Evolutionary conservation across 1,140 invertebrate genomes (phyloP).

Genomic region (Musca vetustissima): DNA sequence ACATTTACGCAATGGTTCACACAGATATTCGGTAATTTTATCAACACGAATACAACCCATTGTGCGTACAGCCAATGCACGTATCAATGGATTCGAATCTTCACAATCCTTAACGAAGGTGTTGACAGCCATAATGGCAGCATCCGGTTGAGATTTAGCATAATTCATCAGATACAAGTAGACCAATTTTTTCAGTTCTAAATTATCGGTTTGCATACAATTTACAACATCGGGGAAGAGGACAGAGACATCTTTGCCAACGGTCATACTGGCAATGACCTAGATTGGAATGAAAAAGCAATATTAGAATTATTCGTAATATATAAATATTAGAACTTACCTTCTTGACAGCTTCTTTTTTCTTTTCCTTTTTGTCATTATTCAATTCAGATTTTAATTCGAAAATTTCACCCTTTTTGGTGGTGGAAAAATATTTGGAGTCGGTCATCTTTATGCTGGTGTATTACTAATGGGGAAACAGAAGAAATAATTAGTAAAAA

Average conservation of each 20-base stretch:
- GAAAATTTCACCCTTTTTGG: slow-evolving; percentile 99
- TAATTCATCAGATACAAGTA: slow-evolving; percentile 99
- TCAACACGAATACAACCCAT: slow-evolving; percentile 99
- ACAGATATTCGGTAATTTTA: slow-evolving; percentile 99
- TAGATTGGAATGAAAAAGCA: slow-evolving; percentile 40
- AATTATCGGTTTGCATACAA: slow-evolving; percentile 99
- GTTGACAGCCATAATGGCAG: slow-evolving; percentile 99
- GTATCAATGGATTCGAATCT: slow-evolving; percentile 98
- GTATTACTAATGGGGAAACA: neutral
- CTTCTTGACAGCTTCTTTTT: slow-evolving; percentile 99
- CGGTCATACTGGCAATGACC: slow-evolving; percentile 99
- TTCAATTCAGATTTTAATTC: slow-evolving; percentile 98
- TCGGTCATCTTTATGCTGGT: slow-evolving; percentile 80
- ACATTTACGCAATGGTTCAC: slow-evolving; percentile 97
- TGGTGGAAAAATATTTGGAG: slow-evolving; percentile 99
- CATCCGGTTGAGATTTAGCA: slow-evolving; percentile 99
- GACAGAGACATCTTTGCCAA: slow-evolving; percentile 94
- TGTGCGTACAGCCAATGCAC: slow-evolving; percentile 96
- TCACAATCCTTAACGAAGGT: slow-evolving; percentile 99
- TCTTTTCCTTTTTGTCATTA: slow-evolving; percentile 99
- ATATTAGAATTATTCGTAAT: neutral
- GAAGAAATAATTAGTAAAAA: too few species aligned
- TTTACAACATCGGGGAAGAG: slow-evolving; percentile 99
- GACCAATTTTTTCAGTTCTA: slow-evolving; percentile 98
- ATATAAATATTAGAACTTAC: slow-evolving; percentile 56